Evolutionary conservation across 1,140 invertebrate genomes (phyloP).

Genomic region (Streblospio benedicti): DNA sequence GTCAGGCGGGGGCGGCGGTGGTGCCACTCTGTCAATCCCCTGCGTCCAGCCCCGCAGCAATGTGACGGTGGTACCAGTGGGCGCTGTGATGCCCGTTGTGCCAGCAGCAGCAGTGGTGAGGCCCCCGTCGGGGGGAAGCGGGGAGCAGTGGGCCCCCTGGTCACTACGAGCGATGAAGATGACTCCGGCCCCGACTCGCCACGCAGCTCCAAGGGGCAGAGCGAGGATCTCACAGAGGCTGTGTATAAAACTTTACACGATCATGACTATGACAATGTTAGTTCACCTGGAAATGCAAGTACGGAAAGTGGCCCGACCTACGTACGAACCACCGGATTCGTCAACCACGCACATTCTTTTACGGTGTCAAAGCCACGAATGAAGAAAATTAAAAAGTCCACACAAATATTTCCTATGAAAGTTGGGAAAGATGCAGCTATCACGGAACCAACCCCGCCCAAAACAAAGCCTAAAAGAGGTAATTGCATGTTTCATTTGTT

Average conservation of each 20-base stretch:
- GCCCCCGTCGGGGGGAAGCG: slow-evolving; percentile 27
- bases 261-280: slow-evolving; percentile 47
- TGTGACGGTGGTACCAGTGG: no score
- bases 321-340: slow-evolving; percentile 44
- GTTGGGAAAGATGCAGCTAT: slow-evolving; percentile 27
- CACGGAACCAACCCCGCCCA: slow-evolving; percentile 36
- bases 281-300: slow-evolving; percentile 39
- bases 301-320: slow-evolving; percentile 47
- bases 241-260: no score
- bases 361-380: slow-evolving; percentile 24
- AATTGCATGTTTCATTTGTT: slow-evolving; percentile 4
- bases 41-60: no score
- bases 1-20: no score
- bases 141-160: slow-evolving; percentile 33
- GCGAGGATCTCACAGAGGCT: slow-evolving; percentile 72
- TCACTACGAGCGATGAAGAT: slow-evolving; percentile 27
- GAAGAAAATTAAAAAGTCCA: slow-evolving; percentile 36
- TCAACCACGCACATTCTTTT: slow-evolving; percentile 42
- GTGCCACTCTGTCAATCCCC: no score
- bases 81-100: no score
- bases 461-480: slow-evolving; percentile 37
- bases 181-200: slow-evolving; percentile 8
- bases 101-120: background rate
- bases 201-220: slow-evolving; percentile 9
- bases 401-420: no score